phyloP scores from a whole-genome alignment of 2,888 invertebrate species.

The Coenonympha arcania region DNA sequence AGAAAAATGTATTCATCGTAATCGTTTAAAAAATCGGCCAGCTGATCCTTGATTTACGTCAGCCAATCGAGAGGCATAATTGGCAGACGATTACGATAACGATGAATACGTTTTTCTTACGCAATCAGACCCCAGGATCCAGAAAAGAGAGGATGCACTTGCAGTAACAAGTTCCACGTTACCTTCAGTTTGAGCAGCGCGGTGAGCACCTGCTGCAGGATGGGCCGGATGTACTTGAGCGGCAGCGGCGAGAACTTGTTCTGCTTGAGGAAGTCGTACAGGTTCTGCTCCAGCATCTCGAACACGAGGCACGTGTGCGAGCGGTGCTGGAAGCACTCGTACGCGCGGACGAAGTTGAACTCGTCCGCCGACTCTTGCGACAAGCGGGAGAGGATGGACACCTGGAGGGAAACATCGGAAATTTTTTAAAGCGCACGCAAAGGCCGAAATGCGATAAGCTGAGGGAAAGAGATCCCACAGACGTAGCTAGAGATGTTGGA shows the following conservation, averaged over 20 bases:
- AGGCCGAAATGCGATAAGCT: too few species aligned
- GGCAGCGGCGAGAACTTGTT: conserved; percentile 99
- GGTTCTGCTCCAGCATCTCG: conserved; percentile 99
- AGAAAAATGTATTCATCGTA: too few species aligned
- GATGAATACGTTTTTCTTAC: too few species aligned
- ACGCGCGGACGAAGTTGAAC: conserved; percentile 99
- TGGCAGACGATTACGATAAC: too few species aligned
- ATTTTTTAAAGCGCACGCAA: not conserved
- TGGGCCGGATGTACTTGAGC: conserved; percentile 97
- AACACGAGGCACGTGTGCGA: conserved; percentile 99
- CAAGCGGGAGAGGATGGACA: conserved; percentile 91
- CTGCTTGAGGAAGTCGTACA: conserved; percentile 99
- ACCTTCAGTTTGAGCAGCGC: conserved; percentile 93
- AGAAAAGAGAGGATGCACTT: not conserved
- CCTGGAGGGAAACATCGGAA: conserved; percentile 54
- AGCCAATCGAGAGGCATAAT: too few species aligned
- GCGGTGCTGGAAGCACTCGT: conserved; percentile 99
- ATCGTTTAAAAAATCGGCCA: too few species aligned
- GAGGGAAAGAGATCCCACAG: too few species aligned
- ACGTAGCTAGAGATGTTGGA: too few species aligned
- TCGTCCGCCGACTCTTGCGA: conserved; percentile 99
- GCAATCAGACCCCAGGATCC: too few species aligned
- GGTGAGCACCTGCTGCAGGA: conserved; percentile 96
- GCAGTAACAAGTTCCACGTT: too few species aligned
- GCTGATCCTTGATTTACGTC: too few species aligned